Evolutionary conservation across 2,888 invertebrate species (phyloP).

Genomic region (Hypomecis atomaria): DNA sequence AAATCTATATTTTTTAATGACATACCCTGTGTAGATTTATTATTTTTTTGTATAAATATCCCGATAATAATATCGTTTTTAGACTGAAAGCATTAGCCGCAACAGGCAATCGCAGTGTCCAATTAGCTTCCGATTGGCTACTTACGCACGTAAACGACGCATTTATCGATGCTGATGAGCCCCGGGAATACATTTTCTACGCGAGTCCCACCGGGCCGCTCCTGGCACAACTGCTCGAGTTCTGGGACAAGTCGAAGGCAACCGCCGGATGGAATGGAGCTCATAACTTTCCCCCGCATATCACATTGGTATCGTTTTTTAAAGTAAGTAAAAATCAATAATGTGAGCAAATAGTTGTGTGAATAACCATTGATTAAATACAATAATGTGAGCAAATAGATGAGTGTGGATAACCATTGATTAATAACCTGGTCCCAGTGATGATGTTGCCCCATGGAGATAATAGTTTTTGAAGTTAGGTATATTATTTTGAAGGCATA

Average conservation of each 20-base stretch:
- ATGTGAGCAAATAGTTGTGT: neutral
- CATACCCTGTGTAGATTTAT: neutral
- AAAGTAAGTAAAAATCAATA: conserved; percentile 82
- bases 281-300: conserved; percentile 95
- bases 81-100: conserved; percentile 96
- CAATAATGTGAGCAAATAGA: too few species aligned
- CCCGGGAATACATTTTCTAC: conserved; percentile 94
- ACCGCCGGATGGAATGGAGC: conserved; percentile 95
- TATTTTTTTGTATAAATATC: neutral
- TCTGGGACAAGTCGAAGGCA: conserved; percentile 91
- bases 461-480: too few species aligned
- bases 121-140: conserved; percentile 96
- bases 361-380: too few species aligned
- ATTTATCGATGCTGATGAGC: conserved; percentile 89
- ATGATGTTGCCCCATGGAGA: too few species aligned
- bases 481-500: too few species aligned
- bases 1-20: too few species aligned
- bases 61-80: conserved; percentile 23
- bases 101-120: conserved; percentile 94
- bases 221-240: conserved; percentile 88
- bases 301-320: conserved; percentile 95
- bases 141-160: conserved; percentile 95
- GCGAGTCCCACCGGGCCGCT: conserved; percentile 93
- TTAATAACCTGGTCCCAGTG: too few species aligned
- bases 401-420: too few species aligned